Conservation (phyloP, 2,113 vertebrate species). For the Isurus oxyrinchus region DNA sequence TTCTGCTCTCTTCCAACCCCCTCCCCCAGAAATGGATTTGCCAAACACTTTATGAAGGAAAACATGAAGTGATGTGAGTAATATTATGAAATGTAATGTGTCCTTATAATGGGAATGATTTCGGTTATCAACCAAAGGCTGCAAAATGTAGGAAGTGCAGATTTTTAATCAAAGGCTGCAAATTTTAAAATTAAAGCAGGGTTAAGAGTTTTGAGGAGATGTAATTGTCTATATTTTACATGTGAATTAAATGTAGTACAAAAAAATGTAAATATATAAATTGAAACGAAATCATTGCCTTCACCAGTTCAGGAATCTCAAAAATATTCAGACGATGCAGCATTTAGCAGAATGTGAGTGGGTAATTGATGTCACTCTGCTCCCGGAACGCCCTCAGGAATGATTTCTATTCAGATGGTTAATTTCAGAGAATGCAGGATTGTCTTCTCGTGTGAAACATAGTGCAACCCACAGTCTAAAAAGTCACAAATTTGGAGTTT, state of each 20-base stretch:
- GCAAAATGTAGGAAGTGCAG: not conserved
- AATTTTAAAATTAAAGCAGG: not conserved
- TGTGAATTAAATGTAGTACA: not conserved
- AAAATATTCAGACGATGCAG: not conserved
- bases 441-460: conserved; percentile 41
- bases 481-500: conserved; percentile 41
- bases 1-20: not conserved
- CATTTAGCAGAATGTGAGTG: not conserved
- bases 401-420: conserved; percentile 1
- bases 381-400: not conserved
- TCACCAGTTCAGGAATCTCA: not conserved
- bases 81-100: not conserved
- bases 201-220: not conserved
- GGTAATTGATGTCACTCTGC: not conserved
- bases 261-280: conserved; percentile 1
- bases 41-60: not conserved
- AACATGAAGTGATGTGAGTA: not conserved
- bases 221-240: conserved; percentile 20
- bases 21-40: not conserved
- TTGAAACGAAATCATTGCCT: not conserved
- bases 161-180: not conserved
- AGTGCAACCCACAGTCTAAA: not conserved
- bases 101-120: not conserved
- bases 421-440: conserved; percentile 52
- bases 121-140: not conserved